Base-by-base conservation (phyloP, 2,888 invertebrate species). In the Venusia cambrica region DNA sequence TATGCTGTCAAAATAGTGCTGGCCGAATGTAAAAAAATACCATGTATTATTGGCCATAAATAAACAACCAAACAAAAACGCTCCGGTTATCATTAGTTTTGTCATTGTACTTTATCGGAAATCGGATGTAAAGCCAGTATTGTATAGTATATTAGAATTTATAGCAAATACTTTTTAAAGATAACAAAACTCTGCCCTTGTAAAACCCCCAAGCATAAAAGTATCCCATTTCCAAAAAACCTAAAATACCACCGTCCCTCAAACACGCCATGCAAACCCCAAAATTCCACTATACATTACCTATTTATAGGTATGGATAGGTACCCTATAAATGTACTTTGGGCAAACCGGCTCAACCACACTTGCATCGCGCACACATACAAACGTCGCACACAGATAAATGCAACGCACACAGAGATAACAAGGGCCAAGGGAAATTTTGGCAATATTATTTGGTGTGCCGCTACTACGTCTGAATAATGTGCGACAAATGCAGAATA, bases 361-460 rank as follows among this genome's bases (percentile, higher is more conserved):
- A 68, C 67, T 54, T 25, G 5, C 24, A 38, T 18, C 50, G 39
- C 55, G 43, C 54, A 49, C 42, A 45, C 10, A 16, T 27, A 26
- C 31, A 21, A 22, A 24, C 16, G 33, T 20, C 25, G 33, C 11
- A 12, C 38, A 15, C 19, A 13, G 18, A 19, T 36, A 38, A 24
- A 28, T 58, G 57, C 53, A 60, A 54, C 60, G 28, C 70, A 63
- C 67, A 67, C 68, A 4, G 14, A 35, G 30, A 16, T 33, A 2
- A 28, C 58, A 73, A 81, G 80, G 81, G 79, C 79, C 66, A 77
- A 83, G 78, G 81, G 81, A 83, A 83, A 85, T 78, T 84, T 85
- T 64, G 84, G 83, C 76, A 78, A 83, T 77, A 68, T 71, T 75
- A 74, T 61, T 66, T 62, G 47, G 58, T 22, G 54, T 65, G 70